phyloP scores from a whole-genome alignment of 2,797 vertebrate species.

The Hephaestus fuliginosus region DNA sequence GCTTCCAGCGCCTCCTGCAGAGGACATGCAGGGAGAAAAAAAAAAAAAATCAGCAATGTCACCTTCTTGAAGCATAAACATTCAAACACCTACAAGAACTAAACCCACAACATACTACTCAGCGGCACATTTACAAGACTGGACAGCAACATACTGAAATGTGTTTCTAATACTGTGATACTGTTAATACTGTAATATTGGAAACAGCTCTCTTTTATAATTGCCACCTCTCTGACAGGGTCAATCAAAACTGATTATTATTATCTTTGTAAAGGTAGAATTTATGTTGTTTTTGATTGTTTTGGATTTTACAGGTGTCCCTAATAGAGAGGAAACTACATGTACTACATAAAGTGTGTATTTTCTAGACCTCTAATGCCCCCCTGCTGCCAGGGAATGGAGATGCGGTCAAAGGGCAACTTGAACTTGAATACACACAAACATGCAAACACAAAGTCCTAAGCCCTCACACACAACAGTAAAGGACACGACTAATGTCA shows the following conservation, averaged over 20 bases:
- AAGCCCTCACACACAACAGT: neutral
- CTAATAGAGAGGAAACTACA: neutral
- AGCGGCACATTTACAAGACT: neutral
- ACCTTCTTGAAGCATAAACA: neutral
- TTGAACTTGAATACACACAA: neutral
- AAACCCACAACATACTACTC: neutral
- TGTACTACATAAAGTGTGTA: neutral
- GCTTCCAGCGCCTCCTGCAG: slow-evolving; percentile 95
- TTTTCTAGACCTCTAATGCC: slow-evolving; percentile 43
- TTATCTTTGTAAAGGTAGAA: neutral
- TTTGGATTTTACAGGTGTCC: neutral
- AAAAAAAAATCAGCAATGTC: slow-evolving; percentile 24
- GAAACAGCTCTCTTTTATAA: too few species aligned
- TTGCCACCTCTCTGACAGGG: neutral
- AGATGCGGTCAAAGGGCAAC: slow-evolving; percentile 47
- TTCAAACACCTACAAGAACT: neutral
- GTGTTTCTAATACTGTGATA: too few species aligned
- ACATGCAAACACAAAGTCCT: slow-evolving; percentile 6
- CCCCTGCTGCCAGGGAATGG: slow-evolving; percentile 58
- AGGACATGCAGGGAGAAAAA: slow-evolving; percentile 12
- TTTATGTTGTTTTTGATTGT: neutral
- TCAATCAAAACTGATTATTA: neutral
- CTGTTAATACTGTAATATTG: too few species aligned
- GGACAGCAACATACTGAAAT: too few species aligned
- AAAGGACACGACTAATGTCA: slow-evolving; percentile 25